Evolutionary conservation across 64 coral and sea anemone genomes (phyloP).

Genomic region (Stylophora pistillata): DNA sequence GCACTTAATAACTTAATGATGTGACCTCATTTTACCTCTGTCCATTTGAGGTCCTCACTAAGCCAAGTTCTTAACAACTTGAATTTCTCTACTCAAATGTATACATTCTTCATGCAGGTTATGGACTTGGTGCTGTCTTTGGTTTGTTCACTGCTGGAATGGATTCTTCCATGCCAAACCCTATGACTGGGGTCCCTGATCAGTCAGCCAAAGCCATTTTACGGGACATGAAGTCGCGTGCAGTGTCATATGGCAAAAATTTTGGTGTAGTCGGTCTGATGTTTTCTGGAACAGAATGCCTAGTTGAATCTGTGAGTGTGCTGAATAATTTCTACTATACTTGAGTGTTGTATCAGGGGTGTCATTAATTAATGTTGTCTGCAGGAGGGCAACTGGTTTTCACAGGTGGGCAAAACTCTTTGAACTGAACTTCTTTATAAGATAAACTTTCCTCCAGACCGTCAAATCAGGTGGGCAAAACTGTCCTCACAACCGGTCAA

Average conservation of each 20-base stretch:
- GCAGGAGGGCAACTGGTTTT: too few relatives aligned
- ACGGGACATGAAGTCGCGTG: slow-evolving; percentile 77
- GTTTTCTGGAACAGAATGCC: slow-evolving; percentile 99
- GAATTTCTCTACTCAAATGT: too few relatives aligned
- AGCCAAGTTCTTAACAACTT: too few relatives aligned
- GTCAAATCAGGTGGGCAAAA: too few relatives aligned
- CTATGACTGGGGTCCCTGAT: slow-evolving; percentile 71
- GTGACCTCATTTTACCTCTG: too few relatives aligned
- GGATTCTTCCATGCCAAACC: slow-evolving; percentile 94
- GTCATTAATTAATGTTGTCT: too few relatives aligned
- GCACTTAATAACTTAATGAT: too few relatives aligned
- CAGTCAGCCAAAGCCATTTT: slow-evolving; percentile 90
- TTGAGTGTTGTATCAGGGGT: not conserved
- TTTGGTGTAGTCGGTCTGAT: slow-evolving; percentile 97
- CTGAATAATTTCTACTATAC: not conserved
- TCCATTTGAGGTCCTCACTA: too few relatives aligned
- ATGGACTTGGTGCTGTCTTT: slow-evolving; percentile 96
- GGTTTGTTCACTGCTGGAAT: slow-evolving; percentile 95
- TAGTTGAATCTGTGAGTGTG: slow-evolving; percentile 93
- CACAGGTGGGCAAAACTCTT: too few relatives aligned
- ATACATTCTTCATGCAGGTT: slow-evolving; percentile 43
- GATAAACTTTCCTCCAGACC: too few relatives aligned
- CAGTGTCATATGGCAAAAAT: slow-evolving; percentile 99
- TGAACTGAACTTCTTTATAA: too few relatives aligned
- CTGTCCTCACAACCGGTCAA: too few relatives aligned